Evolutionary conservation across 2,113 vertebrate genomes (phyloP).

Genomic region (Rhabdornis inornatus): DNA sequence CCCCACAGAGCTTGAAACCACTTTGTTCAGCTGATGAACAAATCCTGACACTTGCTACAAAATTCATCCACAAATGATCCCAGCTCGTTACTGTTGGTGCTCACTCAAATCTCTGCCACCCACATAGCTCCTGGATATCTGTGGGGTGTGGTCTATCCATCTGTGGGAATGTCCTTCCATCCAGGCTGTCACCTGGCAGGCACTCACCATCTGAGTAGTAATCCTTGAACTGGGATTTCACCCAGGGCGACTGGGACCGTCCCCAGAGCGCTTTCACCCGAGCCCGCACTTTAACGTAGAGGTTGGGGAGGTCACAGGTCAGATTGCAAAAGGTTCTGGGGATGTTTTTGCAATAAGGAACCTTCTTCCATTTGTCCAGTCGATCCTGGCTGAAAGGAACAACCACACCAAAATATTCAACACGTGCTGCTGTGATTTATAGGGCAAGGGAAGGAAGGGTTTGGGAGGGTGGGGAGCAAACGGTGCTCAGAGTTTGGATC

Average conservation of each 20-base stretch:
- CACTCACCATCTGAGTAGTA: constrained; percentile 66
- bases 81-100: accelerated
- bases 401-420: neutral
- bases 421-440: accelerated
- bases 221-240: constrained; percentile 33
- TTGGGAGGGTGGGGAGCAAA: neutral
- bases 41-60: neutral
- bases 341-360: constrained; percentile 43
- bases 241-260: neutral
- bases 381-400: constrained; percentile 5
- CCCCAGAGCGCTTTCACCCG: constrained; percentile 39
- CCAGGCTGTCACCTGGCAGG: neutral
- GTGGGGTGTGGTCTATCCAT: neutral
- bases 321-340: constrained; percentile 47
- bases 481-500: neutral
- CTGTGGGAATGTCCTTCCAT: neutral
- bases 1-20: neutral
- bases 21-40: neutral
- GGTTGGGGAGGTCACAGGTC: constrained; percentile 62
- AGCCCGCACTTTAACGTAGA: constrained; percentile 34
- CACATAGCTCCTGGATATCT: neutral
- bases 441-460: neutral
- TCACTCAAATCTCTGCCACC: neutral
- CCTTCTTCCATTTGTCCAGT: constrained; percentile 24
- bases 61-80: neutral